These are phyloP conservation scores for Bedellia somnulentella DNA, from an alignment of 2,888 invertebrate genomes.

Conservation along the genomic window DNA sequence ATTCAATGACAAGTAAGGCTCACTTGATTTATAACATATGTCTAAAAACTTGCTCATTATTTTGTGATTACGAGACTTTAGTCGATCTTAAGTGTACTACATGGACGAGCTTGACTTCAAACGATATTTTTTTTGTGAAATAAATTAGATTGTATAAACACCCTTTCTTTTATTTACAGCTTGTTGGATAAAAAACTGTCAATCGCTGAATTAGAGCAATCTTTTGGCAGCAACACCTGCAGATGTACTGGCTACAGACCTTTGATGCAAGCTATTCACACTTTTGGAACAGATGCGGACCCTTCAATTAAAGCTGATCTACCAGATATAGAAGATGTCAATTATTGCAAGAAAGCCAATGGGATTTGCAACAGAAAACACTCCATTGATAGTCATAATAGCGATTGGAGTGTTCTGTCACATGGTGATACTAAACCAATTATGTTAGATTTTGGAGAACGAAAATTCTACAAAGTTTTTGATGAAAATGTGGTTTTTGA, in stretches of 20 bases:
- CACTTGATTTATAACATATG: too few species aligned
- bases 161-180: conserved; percentile 21
- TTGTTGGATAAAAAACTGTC: conserved; percentile 55
- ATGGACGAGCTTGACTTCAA: too few species aligned
- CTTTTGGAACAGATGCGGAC: conserved; percentile 65
- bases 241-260: conserved; percentile 80
- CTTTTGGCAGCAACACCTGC: conserved; percentile 77
- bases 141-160: too few species aligned
- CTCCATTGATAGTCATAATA: conserved; percentile 19
- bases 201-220: conserved; percentile 70
- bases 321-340: conserved; percentile 44
- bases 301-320: conserved; percentile 47
- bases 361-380: conserved; percentile 24
- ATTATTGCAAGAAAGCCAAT: conserved; percentile 18
- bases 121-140: too few species aligned
- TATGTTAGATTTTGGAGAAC: conserved; percentile 45
- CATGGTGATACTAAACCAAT: conserved; percentile 21
- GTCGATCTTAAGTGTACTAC: too few species aligned
- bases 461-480: conserved; percentile 49
- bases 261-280: conserved; percentile 76
- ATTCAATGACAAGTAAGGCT: too few species aligned
- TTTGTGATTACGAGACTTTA: too few species aligned
- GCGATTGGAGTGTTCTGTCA: conserved; percentile 28
- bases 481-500: conserved; percentile 45
- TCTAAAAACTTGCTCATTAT: too few species aligned